Percentiles rank a stretch among this genome's conserved stretches.
Conservation (phyloP, 2,113 vertebrate species). For the Phyllostomus discolor region DNA sequence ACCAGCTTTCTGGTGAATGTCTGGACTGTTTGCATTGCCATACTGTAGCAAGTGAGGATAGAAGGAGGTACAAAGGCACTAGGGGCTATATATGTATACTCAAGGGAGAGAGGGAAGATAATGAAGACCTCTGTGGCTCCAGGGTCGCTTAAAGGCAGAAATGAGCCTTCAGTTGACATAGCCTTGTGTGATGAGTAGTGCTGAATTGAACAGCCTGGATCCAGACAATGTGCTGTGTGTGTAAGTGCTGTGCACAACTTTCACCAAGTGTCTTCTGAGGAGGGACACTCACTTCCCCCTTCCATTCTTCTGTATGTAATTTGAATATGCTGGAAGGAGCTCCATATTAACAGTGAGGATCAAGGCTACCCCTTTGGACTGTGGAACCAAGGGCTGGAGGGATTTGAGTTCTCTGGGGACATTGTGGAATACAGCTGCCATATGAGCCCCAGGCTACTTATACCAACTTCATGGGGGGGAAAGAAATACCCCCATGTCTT, state of each 20-base stretch:
- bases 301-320: not conserved
- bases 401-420: not conserved
- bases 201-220: not conserved
- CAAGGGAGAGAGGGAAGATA: not conserved
- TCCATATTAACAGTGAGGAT: not conserved
- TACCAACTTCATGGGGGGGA: not conserved
- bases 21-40: not conserved
- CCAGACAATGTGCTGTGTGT: too few species aligned
- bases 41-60: not conserved
- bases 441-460: not conserved
- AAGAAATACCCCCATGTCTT: not conserved
- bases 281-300: accelerated
- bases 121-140: not conserved
- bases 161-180: not conserved
- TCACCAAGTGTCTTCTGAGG: not conserved
- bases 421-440: not conserved
- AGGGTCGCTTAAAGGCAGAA: not conserved
- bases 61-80: not conserved
- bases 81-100: not conserved
- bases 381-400: not conserved
- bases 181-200: not conserved
- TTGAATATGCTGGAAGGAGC: not conserved
- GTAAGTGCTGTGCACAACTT: too few species aligned
- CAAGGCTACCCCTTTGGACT: not conserved
- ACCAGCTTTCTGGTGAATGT: not conserved